Conservation (phyloP, 1,140 invertebrate genomes). For the Brachionus angularis region DNA sequence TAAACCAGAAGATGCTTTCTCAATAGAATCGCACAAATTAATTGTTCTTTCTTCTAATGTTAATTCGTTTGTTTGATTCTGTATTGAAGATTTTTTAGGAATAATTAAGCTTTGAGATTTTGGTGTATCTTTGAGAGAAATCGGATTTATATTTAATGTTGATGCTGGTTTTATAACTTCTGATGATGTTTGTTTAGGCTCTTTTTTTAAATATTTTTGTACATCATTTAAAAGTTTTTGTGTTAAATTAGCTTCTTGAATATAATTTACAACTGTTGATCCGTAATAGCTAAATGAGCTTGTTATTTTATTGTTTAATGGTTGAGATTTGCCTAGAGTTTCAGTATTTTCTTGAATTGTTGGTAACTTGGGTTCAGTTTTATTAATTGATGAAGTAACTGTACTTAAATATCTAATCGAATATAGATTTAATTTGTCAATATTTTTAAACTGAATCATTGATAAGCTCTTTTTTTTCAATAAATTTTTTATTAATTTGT, state of each 20-base stretch:
- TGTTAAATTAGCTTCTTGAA: background rate
- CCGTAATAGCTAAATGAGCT: background rate
- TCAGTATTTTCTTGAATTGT: background rate
- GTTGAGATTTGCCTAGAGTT: background rate
- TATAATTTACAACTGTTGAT: background rate
- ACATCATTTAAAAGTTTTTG: background rate
- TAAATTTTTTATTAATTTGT: too few species aligned
- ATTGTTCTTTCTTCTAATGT: background rate
- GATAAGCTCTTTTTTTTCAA: too few species aligned
- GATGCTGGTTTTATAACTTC: background rate
- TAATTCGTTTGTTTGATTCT: background rate
- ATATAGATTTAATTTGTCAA: too few species aligned
- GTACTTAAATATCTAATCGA: too few species aligned
- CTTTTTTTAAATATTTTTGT: background rate
- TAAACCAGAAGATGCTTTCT: background rate
- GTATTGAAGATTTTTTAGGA: background rate
- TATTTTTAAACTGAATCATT: too few species aligned
- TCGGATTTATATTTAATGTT: constrained; percentile 19
- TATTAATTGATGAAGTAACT: too few species aligned
- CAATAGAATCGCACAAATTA: constrained; percentile 16
- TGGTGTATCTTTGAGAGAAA: constrained; percentile 8
- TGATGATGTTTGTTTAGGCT: background rate
- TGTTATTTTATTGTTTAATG: background rate
- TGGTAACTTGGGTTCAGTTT: too few species aligned
- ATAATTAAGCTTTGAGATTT: background rate